Base-by-base conservation (phyloP, 1,140 invertebrate genomes). In the Ceratina australensis region DNA sequence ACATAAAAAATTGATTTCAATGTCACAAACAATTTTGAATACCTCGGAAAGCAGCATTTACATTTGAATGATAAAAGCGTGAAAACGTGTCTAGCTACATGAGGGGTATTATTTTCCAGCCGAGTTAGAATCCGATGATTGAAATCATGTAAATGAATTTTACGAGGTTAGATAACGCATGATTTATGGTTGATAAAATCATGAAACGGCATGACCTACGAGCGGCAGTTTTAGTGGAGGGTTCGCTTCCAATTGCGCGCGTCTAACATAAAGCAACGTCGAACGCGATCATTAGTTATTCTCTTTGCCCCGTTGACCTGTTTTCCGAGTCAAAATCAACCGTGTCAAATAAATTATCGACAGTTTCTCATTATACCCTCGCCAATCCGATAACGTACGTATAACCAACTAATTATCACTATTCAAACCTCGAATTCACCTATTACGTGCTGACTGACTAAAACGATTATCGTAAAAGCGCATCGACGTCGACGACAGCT, bases 291-390 rank as follows among this genome's bases (percentile, higher is more conserved):
- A 60, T 16, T 47, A 64, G 33, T 64, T 64, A 47, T 18, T 22
- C n/a, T 22, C 61, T 64, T 42, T 42, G 5, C n/a, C 0, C 20
- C 15, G 50, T 64, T 47, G 61, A 64, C 33, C 61, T 28, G 20
- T 64, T 47, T 64, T 7, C 33, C 33, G 1, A 12, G 33, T 42
- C 61, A 47, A 64, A 63, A 63, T 63, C 28, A n/a, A 4, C 16
- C 26, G 18, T 13, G 60, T 63, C 60, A 63, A 20, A 63, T n/a
- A 42, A 63, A 33, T 63, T 63, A 63, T 63, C 60, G 60, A 33
- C 60, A 63, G 60, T 63, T 63, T 63, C 60, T 63, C 28, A 33
- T 63, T 33, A n/a, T 16, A 15, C 24, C 13, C 15, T 12, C 24
- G 15, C 24, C 56, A 24, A 24, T 13, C 13, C n/a, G 56, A 24